Evolutionary conservation across 2,888 invertebrate genomes (phyloP), one percentile per base, ranked within the genome.

Genomic region (Chorisops tibialis): DNA sequence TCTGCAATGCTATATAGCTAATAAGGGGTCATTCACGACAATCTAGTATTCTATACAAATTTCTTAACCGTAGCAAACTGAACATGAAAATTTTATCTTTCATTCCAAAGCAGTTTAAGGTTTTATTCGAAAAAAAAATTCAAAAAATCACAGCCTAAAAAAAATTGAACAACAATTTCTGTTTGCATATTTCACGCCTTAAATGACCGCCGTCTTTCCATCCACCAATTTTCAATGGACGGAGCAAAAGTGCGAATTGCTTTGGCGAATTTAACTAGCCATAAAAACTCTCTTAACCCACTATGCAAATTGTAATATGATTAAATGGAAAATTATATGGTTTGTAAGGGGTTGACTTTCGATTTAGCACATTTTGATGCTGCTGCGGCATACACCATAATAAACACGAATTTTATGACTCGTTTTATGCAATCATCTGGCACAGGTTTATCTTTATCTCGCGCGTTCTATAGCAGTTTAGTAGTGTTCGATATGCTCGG

Each of bases 101-200:
- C 41, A 54, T 14, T 12, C 22, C 14, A 21, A 19, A 16, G 19
- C 19, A 41, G 16, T 41, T 14, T 41, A 41, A 14, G 6, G 5
- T 7, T n/a, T 41, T 41, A 6, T n/a, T 16, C 43, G 18, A 14
- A 30, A 1, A 30, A 24, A 24, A 5, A n/a, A n/a, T n/a, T n/a
- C n/a, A 16, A 39, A 39, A 39, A 41, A 41, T 4, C 7, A 41
- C 7, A 12, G n/a, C 41, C 16, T n/a, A 6, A 16, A 11, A 14
- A 41, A 12, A 12, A 11, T 41, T 14, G 7, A 14, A 14, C 41
- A 41, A 11, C n/a, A 39, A 19, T 30, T 14, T 7, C 45, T 56
- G 45, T 56, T 56, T 56, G 56, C 56, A 45, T 56, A 56, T 56
- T 56, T 56, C 56, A 56, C 56, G 56, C 56, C 56, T 56, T 56